Base-by-base conservation (phyloP, 2,113 vertebrate genomes). In the Myiagra hebetior region DNA sequence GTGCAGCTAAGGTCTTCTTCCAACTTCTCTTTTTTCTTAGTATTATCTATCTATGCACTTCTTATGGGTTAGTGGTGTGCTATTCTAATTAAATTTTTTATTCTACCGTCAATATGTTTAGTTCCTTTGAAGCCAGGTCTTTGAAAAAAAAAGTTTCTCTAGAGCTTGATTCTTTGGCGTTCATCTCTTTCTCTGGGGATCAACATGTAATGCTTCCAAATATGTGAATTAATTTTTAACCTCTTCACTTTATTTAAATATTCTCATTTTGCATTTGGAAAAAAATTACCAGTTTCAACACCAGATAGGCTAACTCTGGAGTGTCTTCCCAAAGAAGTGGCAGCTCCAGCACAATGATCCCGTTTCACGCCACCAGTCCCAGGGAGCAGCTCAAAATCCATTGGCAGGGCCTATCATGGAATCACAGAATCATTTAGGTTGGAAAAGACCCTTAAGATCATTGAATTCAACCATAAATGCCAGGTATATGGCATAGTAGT, bases 401-500 rank as follows among this genome's bases (percentile, higher is more conserved):
- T 2, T 76, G 37, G 8, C 35, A 64, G 33, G 7, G 55, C 33
- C 14, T 75, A 13, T 76, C 8, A 27, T 13, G 41, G 62, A 53
- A 20, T 79, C 64, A 47, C 2, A 74, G 52, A 70, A 55, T 33
- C 30, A 2, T 72, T 82, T 63, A 44, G 6, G 5, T 31, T 72
- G n/a, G 57, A 42, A 83, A 89, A 89, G 23, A 49, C 33, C n/a
- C 18, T 79, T 60, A 21, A 46, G 37, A 37, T 47, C 27, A 27
- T 15, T 2, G 4, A 49, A 13, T 52, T 30, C 76, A 91, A 49
- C 16, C 3, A 5, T 44, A 46, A 70, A 26, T 1, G 1, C 9
- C 0, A 0, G 16, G 16, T 41, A 42, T 7, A 7, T 52, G 23
- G 10, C 27, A 7, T 15, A 44, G 14, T 7, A 3, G 15, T 56